Evolutionary conservation across 2,888 invertebrate species (phyloP).

Genomic region (Ophioninae sp.): DNA sequence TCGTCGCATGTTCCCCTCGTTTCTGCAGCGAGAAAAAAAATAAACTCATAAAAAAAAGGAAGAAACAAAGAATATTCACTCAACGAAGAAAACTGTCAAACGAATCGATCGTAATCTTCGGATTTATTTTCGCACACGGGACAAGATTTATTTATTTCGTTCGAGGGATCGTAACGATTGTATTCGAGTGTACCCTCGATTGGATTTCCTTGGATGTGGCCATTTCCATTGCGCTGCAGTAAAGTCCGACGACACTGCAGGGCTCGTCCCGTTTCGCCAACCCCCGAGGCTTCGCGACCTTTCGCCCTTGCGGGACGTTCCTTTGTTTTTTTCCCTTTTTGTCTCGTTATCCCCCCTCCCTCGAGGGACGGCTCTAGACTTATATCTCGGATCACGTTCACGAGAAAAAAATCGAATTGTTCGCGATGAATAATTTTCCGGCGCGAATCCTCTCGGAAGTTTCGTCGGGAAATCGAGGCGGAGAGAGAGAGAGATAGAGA

Average conservation of each 20-base stretch:
- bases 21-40: constrained; percentile 60
- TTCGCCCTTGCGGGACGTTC: neutral
- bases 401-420: neutral
- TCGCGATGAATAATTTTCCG: neutral
- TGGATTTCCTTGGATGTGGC: constrained; percentile 24
- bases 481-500: constrained; percentile 10
- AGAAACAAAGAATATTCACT: too few relatives aligned
- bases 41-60: too few relatives aligned
- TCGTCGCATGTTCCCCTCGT: constrained; percentile 75
- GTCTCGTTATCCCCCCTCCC: too few relatives aligned
- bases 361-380: neutral
- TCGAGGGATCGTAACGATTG: neutral
- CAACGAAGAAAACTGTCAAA: neutral
- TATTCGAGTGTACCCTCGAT: constrained; percentile 29
- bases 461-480: constrained; percentile 19
- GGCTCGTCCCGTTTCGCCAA: neutral
- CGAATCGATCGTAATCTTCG: too few relatives aligned
- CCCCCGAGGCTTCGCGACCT: neutral
- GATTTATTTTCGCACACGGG: neutral
- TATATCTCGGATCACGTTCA: neutral
- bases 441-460: neutral
- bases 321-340: neutral
- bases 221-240: constrained; percentile 54
- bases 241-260: constrained; percentile 43
- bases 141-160: neutral